Conservation (phyloP, 2,888 invertebrate genomes). For the Ophion slaviceki region DNA sequence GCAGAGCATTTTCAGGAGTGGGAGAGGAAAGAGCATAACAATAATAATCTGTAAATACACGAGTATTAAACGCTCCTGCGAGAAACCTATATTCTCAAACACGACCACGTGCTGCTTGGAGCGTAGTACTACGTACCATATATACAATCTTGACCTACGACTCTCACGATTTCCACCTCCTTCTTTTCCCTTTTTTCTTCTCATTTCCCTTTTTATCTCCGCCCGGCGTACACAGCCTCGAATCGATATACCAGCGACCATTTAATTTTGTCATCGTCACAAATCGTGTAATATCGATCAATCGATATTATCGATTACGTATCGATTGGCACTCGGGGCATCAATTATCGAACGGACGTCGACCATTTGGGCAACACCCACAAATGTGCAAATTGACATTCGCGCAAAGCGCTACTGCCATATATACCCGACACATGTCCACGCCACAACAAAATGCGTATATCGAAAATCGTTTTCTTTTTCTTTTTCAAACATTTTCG, state of each 20-base stretch:
- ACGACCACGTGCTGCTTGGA: constrained; percentile 68
- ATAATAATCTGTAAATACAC: constrained; percentile 70
- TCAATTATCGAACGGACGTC: neutral
- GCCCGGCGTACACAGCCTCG: neutral
- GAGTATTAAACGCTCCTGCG: constrained; percentile 67
- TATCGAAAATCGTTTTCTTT: constrained; percentile 1
- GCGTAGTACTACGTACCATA: constrained; percentile 69
- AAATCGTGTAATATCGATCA: neutral
- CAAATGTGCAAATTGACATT: neutral
- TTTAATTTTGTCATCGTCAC: neutral
- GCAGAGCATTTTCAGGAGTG: constrained; percentile 54
- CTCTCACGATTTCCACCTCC: constrained; percentile 62
- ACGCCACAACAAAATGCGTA: neutral
- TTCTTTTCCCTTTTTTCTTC: constrained; percentile 30
- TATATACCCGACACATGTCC: neutral
- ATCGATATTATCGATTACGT: neutral
- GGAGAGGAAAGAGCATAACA: constrained; percentile 67
- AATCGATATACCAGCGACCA: constrained; percentile 1
- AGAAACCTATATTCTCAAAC: constrained; percentile 69
- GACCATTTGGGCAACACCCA: neutral
- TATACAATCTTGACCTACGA: constrained; percentile 78
- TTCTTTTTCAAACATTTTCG: constrained; percentile 10
- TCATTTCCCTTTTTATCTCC: constrained; percentile 28
- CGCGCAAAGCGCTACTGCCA: neutral
- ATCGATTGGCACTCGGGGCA: neutral